A percentile compares a stretch with the other conserved stretches of the same genome.
These are phyloP conservation scores for Scaptomyza montana DNA, from an alignment of 1,140 invertebrate genomes.

Conservation along the genomic window DNA sequence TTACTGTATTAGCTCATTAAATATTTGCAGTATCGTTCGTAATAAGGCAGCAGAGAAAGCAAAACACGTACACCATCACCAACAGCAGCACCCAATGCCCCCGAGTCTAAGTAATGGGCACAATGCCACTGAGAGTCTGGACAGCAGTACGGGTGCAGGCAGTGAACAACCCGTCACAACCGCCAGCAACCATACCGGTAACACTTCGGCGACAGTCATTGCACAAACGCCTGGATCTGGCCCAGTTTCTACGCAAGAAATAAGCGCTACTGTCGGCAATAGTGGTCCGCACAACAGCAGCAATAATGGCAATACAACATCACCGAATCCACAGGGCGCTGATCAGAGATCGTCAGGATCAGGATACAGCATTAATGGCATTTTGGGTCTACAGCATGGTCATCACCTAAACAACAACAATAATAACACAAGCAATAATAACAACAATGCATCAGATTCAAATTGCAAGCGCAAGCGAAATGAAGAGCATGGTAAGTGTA, in stretches of 20 bases:
- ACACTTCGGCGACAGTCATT: slow-evolving; percentile 85
- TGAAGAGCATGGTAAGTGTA: slow-evolving; percentile 87
- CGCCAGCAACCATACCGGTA: slow-evolving; percentile 17
- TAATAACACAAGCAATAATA: slow-evolving; percentile 86
- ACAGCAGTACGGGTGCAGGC: slow-evolving; percentile 59
- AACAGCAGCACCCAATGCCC: slow-evolving; percentile 84
- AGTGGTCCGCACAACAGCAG: slow-evolving; percentile 79
- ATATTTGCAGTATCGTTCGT: slow-evolving; percentile 91
- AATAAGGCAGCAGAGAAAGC: slow-evolving; percentile 98
- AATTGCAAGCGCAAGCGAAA: slow-evolving; percentile 88
- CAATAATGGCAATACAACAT: slow-evolving; percentile 48
- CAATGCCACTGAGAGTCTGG: slow-evolving; percentile 83
- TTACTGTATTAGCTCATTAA: background rate
- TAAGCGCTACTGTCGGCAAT: slow-evolving; percentile 56
- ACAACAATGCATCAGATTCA: slow-evolving; percentile 55
- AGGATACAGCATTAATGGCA: slow-evolving; percentile 96
- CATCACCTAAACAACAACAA: slow-evolving; percentile 84
- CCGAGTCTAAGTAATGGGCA: slow-evolving; percentile 61
- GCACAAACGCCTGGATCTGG: slow-evolving; percentile 86
- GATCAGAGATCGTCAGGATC: slow-evolving; percentile 86
- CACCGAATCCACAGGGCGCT: slow-evolving; percentile 57
- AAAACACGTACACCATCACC: slow-evolving; percentile 93
- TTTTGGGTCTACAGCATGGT: slow-evolving; percentile 92
- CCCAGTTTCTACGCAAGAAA: slow-evolving; percentile 87
- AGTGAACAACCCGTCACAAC: slow-evolving; percentile 44